Base-by-base conservation (phyloP, 2,113 vertebrate genomes). In the Chlorocebus sabaeus region DNA sequence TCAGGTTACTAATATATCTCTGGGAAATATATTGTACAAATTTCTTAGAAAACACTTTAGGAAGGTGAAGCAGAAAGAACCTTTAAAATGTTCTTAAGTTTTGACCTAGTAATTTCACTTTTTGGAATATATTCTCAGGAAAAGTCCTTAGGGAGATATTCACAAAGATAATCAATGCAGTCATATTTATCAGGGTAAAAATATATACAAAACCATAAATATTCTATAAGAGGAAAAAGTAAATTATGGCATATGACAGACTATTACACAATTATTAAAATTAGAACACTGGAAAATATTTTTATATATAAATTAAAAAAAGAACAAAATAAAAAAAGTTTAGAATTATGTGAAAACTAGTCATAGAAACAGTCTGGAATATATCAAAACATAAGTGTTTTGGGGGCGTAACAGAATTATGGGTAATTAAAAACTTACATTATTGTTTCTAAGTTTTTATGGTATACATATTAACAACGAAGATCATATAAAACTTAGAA, bases 361-460 rank as follows among this genome's bases (percentile, higher is more conserved):
- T 59, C n/a, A 87, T 13, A 59, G 38, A 79, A 91, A 79, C 75
- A 84, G n/a, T 43, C 52, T 76, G 40, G 52, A 97, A 43, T 73
- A 78, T 94, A 85, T 13, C 64, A 83, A 75, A 81, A 94, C 61
- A 14, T n/a, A 88, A 72, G 35, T 76, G 17, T 85, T 78, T 12
- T 67, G 25, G 73, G 48, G 5, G 23, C 1, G 6, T 55, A 7
- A 89, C 13, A 75, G 52, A 68, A 70, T 48, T 80, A 88, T 3
- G 20, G 9, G 23, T 64, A 20, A 83, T 43, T 67, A 86, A 79
- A 86, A 93, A 64, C 80, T 81, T 84, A 81, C n/a, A 81, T 45
- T 61, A 64, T 17, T 76, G 43, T 38, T 75, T 93, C 48, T 75
- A 40, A 92, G 50, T 90, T 88, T 91, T 93, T 93, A 84, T 88